A percentile compares a stretch with the other conserved stretches of the same genome.
Conservation (phyloP, 2,888 invertebrate species). For the Dendrolimus houi region DNA sequence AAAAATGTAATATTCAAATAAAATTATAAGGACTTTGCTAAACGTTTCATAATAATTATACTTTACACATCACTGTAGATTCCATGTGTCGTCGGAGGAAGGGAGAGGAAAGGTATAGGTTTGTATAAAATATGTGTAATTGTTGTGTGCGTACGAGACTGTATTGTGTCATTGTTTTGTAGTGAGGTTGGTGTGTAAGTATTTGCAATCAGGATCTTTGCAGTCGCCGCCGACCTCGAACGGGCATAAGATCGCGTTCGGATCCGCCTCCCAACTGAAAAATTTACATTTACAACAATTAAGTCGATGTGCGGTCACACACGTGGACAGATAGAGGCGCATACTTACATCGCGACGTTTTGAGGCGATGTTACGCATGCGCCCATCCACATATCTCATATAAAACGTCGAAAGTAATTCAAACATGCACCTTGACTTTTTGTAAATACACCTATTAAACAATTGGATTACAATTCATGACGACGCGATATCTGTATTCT, state of each 20-base stretch:
- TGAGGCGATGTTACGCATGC: constrained; percentile 45
- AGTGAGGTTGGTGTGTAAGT: constrained; percentile 53
- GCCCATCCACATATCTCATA: constrained; percentile 36
- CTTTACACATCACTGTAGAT: constrained; percentile 60
- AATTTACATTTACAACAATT: constrained; percentile 9
- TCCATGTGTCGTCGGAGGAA: constrained; percentile 36
- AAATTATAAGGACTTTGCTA: constrained; percentile 5
- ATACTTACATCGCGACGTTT: constrained; percentile 52
- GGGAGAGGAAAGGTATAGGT: constrained; percentile 23
- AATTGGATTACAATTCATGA: constrained; percentile 5
- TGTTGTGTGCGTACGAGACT: constrained; percentile 15
- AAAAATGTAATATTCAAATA: constrained; percentile 5
- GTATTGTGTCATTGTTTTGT: constrained; percentile 40
- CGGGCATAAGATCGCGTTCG: constrained; percentile 67
- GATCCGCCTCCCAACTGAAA: constrained; percentile 69
- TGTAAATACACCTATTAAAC: constrained; percentile 32
- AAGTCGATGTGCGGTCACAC: too few species aligned
- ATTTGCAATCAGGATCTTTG: constrained; percentile 70
- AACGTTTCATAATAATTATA: constrained; percentile 38
- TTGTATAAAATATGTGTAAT: constrained; percentile 20
- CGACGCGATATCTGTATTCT: too few species aligned
- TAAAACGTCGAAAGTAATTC: constrained; percentile 25
- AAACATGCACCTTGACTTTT: constrained; percentile 32
- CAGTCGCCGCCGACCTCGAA: constrained; percentile 68
- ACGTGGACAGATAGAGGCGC: constrained; percentile 40